Base-by-base conservation (phyloP, 2,888 invertebrate species). In the Anoplius nigerrimus region DNA sequence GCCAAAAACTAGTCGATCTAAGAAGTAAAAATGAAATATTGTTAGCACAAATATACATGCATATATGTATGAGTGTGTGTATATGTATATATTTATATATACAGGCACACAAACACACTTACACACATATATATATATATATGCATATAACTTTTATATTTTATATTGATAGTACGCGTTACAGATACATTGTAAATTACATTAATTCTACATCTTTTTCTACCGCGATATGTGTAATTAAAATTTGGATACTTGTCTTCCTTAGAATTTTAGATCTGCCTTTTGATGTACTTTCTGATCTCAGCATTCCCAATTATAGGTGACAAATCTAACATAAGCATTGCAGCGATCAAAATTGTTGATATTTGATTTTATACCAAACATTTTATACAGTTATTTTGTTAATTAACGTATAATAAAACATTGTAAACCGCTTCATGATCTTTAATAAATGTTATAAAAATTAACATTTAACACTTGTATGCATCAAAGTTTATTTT, bases 401-500 rank as follows among this genome's bases (percentile, higher is more conserved):
- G 34, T 34, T 34, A 13, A 11, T 34, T 13, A 34, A 11, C 11
- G 34, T 34, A 11, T 34, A 34, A 34, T 34, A 34, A 54, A 51
- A 64, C 61, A 54, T 62, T 55, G 18, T 48, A 48, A 16, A 48
- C 34, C 2, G 20, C 21, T 55, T 55, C 55, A 76, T 75, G 75
- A 72, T 69, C 72, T 72, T 71, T 66, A 76, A 80, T 82, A 78
- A 79, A 63, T 65, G 54, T 75, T 63, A 46, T 52, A 65, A 43
- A 34, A 53, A 66, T 27, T 56, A 21, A 63, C 43, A 54, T 43
- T 11, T 58, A 48, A 55, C 65, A 57, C 48, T 62, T 42, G 62
- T 68, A 65, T 64, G 69, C 66, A 69, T 69, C 62, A 70, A 71
- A 62, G 72, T 79, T 83, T 84, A 82, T 81, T 84, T 71, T 71